Conservation (phyloP, 2,113 vertebrate species). For the Sylvia atricapilla region DNA sequence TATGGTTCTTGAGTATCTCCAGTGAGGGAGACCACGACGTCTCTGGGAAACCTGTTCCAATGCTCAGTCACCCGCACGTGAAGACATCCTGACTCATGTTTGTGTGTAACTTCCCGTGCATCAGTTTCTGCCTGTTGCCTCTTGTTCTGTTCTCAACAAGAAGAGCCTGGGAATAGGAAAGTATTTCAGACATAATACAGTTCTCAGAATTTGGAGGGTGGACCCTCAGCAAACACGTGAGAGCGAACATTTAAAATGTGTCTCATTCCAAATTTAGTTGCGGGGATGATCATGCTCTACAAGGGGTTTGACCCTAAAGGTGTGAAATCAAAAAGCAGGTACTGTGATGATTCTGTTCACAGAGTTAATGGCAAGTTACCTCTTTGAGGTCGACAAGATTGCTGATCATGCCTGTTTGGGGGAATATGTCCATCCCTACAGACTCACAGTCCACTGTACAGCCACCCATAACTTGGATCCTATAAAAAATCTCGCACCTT, state of each 20-base stretch:
- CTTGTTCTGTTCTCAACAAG: background rate
- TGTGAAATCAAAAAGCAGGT: background rate
- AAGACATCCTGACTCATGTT: background rate
- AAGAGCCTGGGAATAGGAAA: background rate
- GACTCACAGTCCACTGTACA: accelerated
- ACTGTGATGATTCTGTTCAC: background rate
- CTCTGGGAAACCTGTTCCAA: background rate
- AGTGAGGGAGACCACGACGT: background rate
- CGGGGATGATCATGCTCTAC: too few relatives aligned
- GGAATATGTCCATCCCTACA: background rate
- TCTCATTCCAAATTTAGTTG: background rate
- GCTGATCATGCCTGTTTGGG: accelerated
- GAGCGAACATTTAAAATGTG: background rate
- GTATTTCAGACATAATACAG: accelerated
- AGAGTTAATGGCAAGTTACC: background rate
- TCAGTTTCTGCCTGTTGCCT: background rate
- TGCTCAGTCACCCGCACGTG: accelerated
- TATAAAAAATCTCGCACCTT: background rate
- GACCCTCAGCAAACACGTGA: background rate
- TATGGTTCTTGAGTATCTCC: background rate
- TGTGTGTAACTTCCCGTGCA: background rate
- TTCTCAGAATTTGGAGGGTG: background rate
- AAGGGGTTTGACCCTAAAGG: background rate
- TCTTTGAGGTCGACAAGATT: background rate
- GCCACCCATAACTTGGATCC: background rate